phyloP scores from a whole-genome alignment of 2,888 invertebrate genomes.

The Apamea sordens region DNA sequence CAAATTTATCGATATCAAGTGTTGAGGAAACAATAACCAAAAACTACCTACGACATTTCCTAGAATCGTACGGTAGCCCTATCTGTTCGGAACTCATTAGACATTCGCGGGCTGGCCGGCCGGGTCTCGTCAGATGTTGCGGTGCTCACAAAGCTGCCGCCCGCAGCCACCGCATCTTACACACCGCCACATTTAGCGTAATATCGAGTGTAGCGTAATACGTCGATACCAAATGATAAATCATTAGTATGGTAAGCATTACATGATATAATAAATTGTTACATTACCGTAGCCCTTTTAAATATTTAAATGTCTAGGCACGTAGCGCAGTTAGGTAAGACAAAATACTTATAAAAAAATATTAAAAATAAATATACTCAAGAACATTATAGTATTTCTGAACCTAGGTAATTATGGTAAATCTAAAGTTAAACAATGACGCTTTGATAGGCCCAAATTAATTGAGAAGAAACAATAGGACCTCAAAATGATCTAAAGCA shows the following conservation, averaged over 20 bases:
- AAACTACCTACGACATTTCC: not conserved
- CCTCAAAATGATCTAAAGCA: slow-evolving; percentile 6
- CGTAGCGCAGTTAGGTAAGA: not conserved
- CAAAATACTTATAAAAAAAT: not conserved
- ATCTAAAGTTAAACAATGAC: slow-evolving; percentile 6
- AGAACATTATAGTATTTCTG: not conserved
- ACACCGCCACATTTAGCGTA: slow-evolving; percentile 68
- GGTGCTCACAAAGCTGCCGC: slow-evolving; percentile 69
- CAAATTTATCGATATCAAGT: not conserved
- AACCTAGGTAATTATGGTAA: not conserved
- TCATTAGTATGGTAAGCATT: slow-evolving; percentile 66
- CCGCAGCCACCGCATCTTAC: slow-evolving; percentile 66
- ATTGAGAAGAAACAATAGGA: not conserved
- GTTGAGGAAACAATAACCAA: slow-evolving; percentile 3
- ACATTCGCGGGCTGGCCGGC: slow-evolving; percentile 73
- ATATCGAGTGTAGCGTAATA: slow-evolving; percentile 58
- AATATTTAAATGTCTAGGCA: slow-evolving; percentile 32
- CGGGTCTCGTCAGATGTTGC: slow-evolving; percentile 63
- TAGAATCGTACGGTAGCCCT: slow-evolving; percentile 70
- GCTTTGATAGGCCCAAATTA: not conserved
- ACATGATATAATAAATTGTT: slow-evolving; percentile 49
- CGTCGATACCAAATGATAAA: slow-evolving; percentile 62
- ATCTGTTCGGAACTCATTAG: slow-evolving; percentile 77
- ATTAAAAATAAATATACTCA: not conserved
- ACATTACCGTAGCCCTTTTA: slow-evolving; percentile 27